Conservation (phyloP, 2,113 vertebrate genomes). For the Solenodon paradoxus region DNA sequence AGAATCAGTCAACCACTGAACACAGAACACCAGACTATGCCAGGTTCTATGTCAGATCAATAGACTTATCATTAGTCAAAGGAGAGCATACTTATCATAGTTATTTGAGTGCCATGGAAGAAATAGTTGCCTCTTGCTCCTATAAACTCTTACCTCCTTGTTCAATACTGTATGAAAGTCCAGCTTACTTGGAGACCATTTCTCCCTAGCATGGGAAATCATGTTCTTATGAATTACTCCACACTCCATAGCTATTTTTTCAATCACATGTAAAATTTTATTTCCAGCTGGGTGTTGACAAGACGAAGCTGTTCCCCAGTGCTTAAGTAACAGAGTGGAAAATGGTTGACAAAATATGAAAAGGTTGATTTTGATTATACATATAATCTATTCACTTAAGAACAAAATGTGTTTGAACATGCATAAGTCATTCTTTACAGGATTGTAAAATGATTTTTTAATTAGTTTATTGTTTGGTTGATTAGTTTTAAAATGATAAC, state of each 20-base stretch:
- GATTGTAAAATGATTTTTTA: not conserved
- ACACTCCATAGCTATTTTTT: slow-evolving; percentile 48
- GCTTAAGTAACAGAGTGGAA: slow-evolving; percentile 65
- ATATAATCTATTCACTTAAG: slow-evolving; percentile 45
- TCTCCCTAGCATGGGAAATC: slow-evolving; percentile 4
- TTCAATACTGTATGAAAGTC: not conserved
- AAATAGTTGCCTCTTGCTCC: not conserved
- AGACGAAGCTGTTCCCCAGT: slow-evolving; percentile 52
- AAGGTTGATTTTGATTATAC: slow-evolving; percentile 67
- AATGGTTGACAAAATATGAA: slow-evolving; percentile 64
- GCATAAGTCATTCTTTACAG: slow-evolving; percentile 54
- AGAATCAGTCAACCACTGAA: not conserved
- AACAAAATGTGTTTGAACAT: slow-evolving; percentile 55
- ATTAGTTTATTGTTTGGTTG: slow-evolving; percentile 26
- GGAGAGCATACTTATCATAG: not conserved
- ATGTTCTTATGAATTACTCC: slow-evolving; percentile 40
- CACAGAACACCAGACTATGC: not conserved
- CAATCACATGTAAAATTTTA: slow-evolving; percentile 51
- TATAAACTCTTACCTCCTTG: not conserved
- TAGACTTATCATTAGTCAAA: not conserved
- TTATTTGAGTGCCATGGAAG: not conserved
- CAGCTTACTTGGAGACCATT: not conserved
- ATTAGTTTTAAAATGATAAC: slow-evolving; percentile 29
- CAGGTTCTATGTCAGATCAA: not conserved
- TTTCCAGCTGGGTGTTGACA: slow-evolving; percentile 70